Evolutionary conservation across 2,888 invertebrate genomes (phyloP).

Genomic region (Deroplatys truncata): DNA sequence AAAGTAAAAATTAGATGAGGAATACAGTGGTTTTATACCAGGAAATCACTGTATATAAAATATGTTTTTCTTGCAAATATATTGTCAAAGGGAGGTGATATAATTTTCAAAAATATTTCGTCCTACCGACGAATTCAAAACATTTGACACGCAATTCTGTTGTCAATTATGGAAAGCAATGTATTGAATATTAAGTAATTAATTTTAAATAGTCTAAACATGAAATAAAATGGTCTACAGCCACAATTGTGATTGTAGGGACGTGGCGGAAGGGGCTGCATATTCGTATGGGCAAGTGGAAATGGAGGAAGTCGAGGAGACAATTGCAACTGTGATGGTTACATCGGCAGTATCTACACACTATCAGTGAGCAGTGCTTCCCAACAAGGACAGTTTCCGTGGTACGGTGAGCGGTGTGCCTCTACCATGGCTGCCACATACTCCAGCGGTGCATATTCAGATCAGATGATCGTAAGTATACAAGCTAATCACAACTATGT

Average conservation of each 20-base stretch:
- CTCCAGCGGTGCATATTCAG: slow-evolving; percentile 78
- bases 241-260: slow-evolving; percentile 43
- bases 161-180: no score
- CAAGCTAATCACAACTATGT: background rate
- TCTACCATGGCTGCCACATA: slow-evolving; percentile 85
- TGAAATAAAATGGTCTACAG: no score
- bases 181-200: no score
- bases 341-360: slow-evolving; percentile 77
- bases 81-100: no score
- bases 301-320: slow-evolving; percentile 81
- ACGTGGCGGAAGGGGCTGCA: slow-evolving; percentile 72
- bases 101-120: no score
- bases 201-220: no score
- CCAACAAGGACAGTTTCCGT: slow-evolving; percentile 75
- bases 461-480: slow-evolving; percentile 79
- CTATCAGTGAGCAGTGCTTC: slow-evolving; percentile 84
- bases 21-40: no score
- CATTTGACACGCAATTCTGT: no score
- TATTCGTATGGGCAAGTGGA: slow-evolving; percentile 91
- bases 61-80: no score
- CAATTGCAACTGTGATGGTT: slow-evolving; percentile 92
- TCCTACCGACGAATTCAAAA: no score
- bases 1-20: no score
- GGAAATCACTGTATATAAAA: no score
- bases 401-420: slow-evolving; percentile 89